Evolutionary conservation across 2,888 invertebrate species (phyloP).

Genomic region (Phragmatobia fuliginosa): DNA sequence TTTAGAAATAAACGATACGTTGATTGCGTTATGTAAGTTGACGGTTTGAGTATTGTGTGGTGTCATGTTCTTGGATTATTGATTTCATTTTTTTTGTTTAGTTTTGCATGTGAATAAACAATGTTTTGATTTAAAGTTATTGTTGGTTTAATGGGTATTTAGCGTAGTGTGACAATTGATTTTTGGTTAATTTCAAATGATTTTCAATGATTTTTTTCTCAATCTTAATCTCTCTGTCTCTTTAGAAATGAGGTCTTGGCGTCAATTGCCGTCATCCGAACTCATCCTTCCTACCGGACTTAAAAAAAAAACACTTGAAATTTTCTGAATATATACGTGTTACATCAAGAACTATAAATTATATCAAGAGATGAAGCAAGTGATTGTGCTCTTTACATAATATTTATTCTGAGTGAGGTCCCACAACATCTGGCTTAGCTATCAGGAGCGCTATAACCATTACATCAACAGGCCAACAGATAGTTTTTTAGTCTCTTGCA

Average conservation of each 20-base stretch:
- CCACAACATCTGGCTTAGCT: neutral
- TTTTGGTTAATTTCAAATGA: neutral
- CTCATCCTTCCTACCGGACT: too few relatives aligned
- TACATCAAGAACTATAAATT: too few relatives aligned
- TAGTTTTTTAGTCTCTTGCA: neutral
- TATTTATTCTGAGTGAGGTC: neutral
- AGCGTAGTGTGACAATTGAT: neutral
- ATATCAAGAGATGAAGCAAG: too few relatives aligned
- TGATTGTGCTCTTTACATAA: too few relatives aligned
- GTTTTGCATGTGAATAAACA: constrained; percentile 52
- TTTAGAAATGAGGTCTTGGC: too few relatives aligned
- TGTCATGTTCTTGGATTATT: constrained; percentile 63
- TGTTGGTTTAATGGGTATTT: constrained; percentile 13
- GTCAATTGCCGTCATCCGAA: too few relatives aligned
- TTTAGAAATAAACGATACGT: constrained; percentile 82
- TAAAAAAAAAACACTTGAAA: too few relatives aligned
- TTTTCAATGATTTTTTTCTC: too few relatives aligned
- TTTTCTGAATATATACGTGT: too few relatives aligned
- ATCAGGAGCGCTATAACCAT: neutral
- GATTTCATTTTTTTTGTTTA: constrained; percentile 54
- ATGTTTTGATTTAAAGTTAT: constrained; percentile 24
- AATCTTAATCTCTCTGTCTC: too few relatives aligned
- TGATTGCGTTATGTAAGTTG: constrained; percentile 82
- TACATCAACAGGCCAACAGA: neutral
- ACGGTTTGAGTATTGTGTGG: constrained; percentile 70